phyloP scores from a whole-genome alignment of 2,113 vertebrate species.

The Podilymbus podiceps region DNA sequence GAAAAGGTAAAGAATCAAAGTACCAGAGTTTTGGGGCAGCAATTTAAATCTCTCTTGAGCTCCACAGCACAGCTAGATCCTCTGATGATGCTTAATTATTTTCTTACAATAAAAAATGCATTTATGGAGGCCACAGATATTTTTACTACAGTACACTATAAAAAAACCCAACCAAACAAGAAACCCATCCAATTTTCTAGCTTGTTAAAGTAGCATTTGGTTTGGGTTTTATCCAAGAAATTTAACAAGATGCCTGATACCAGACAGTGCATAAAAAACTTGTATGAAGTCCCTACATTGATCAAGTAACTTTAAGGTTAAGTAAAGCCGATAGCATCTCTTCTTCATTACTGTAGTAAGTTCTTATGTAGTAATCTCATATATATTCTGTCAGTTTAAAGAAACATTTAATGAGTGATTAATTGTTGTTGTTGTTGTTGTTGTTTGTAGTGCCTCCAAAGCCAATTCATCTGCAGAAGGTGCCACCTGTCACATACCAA shows the following conservation, averaged over 20 bases:
- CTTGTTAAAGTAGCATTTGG: not conserved
- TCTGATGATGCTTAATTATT: not conserved
- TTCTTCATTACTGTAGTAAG: not conserved
- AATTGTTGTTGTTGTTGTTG: not conserved
- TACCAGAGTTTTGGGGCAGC: not conserved
- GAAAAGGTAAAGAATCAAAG: not conserved
- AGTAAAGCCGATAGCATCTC: not conserved
- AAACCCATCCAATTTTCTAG: not conserved
- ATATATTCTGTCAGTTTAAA: not conserved
- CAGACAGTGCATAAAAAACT: not conserved
- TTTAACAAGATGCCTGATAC: not conserved
- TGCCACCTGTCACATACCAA: constrained; percentile 66
- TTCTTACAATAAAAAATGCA: not conserved
- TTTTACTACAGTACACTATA: not conserved
- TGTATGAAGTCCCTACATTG: not conserved
- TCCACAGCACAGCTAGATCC: not conserved
- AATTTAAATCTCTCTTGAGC: not conserved
- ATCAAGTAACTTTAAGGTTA: not conserved
- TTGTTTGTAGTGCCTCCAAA: constrained; percentile 90
- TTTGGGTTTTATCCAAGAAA: not conserved
- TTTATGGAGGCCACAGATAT: not conserved
- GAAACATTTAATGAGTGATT: not conserved
- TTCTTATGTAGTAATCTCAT: not conserved
- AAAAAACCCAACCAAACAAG: not conserved
- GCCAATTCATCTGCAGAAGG: constrained; percentile 86